phyloP scores from a whole-genome alignment of 2,113 vertebrate species.

The Festucalex cinctus region DNA sequence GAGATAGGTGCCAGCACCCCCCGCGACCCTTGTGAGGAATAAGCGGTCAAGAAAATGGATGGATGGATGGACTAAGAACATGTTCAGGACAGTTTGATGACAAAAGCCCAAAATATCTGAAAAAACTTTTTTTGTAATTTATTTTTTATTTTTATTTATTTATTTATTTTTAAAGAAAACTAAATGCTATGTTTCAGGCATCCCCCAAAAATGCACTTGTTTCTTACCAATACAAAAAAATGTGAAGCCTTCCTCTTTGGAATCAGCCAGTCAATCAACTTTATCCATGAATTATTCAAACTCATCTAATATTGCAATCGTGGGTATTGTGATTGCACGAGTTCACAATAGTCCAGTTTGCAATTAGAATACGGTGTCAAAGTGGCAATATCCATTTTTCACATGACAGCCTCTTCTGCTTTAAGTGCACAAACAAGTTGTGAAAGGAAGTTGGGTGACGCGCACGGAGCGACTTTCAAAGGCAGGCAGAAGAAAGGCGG shows the following conservation, averaged over 20 bases:
- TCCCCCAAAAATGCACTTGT: too few species aligned
- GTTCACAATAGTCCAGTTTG: neutral
- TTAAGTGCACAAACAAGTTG: slow-evolving; percentile 44
- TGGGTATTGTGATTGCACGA: neutral
- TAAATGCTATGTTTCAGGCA: too few species aligned
- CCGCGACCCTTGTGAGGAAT: too few species aligned
- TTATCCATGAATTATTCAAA: neutral
- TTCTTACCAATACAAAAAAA: too few species aligned
- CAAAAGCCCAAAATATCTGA: too few species aligned
- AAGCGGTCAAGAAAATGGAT: too few species aligned
- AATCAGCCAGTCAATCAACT: neutral
- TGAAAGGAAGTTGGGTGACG: slow-evolving; percentile 51
- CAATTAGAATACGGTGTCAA: neutral
- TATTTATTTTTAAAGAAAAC: too few species aligned
- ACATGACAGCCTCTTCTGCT: slow-evolving; percentile 27
- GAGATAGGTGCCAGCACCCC: too few species aligned
- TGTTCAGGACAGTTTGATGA: too few species aligned
- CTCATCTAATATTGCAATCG: neutral
- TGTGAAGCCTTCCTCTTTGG: neutral
- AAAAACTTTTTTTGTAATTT: too few species aligned
- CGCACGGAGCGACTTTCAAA: slow-evolving; percentile 65
- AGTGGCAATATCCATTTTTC: slow-evolving; percentile 26
- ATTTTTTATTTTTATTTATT: too few species aligned
- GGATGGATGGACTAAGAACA: too few species aligned
- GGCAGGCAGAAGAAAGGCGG: slow-evolving; percentile 58